Conservation (phyloP, 2,113 vertebrate genomes). For the Corapipo altera region DNA sequence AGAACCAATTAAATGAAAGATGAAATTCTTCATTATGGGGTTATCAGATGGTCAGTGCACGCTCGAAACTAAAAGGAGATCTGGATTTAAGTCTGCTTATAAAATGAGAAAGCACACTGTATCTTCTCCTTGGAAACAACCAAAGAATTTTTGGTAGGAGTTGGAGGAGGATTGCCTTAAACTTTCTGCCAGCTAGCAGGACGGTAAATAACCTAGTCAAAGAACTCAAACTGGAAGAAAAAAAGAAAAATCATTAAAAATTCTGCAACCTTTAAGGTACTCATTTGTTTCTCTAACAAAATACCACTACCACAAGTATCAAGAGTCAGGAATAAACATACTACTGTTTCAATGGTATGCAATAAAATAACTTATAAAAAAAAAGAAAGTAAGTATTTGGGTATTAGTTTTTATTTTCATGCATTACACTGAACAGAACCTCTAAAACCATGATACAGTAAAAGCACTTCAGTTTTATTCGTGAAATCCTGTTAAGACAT, state of each 20-base stretch:
- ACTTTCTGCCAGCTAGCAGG: neutral
- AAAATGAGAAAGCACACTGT: neutral
- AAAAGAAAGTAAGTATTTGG: neutral
- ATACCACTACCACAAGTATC: neutral
- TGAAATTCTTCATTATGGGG: neutral
- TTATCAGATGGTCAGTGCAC: neutral
- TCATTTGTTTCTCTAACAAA: neutral
- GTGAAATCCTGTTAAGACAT: neutral
- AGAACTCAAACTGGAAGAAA: neutral
- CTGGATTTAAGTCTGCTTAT: neutral
- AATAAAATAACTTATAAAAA: neutral
- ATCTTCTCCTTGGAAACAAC: neutral
- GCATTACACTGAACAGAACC: neutral
- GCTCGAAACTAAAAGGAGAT: neutral
- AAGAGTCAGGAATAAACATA: neutral
- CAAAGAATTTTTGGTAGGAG: neutral
- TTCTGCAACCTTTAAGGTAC: neutral
- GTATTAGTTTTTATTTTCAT: neutral
- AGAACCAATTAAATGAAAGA: neutral
- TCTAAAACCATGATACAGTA: neutral
- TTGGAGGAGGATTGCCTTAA: neutral
- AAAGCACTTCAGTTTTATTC: neutral
- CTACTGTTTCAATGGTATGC: neutral
- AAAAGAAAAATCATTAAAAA: neutral
- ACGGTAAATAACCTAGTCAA: neutral